A percentile compares a stretch with the other conserved stretches of the same genome.
Evolutionary conservation across 30 jellyfish, hydroid and myxozoan genomes (phyloP).

Genomic region (Turritopsis rubra): DNA sequence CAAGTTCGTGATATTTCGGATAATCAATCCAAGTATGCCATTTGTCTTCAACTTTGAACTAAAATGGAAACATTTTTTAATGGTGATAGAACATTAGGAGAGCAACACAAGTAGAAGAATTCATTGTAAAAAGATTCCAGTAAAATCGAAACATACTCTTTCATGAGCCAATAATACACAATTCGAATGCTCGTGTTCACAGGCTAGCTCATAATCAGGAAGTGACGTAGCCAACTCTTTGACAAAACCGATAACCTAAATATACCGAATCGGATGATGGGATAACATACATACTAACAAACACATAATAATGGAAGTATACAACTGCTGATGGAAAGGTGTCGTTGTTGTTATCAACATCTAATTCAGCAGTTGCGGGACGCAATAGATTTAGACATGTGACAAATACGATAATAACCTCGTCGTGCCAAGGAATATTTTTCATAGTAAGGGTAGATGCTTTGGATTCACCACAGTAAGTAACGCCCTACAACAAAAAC

Average conservation of each 20-base stretch:
- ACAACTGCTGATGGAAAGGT: no score
- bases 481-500: constrained; percentile 64
- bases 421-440: constrained; percentile 97
- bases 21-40: constrained; percentile 99
- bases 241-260: constrained; percentile 82
- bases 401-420: constrained; percentile 39
- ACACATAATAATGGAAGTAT: no score
- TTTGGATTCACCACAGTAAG: constrained; percentile 96
- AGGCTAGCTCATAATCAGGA: constrained; percentile 88
- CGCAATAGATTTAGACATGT: no score
- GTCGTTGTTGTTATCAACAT: no score
- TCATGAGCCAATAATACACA: constrained; percentile 90
- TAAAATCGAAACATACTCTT: constrained; percentile 48
- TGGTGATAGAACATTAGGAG: no score
- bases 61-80: constrained; percentile 11
- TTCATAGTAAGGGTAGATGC: constrained; percentile 91
- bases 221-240: constrained; percentile 47
- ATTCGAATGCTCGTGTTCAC: constrained; percentile 98
- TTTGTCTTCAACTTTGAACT: constrained; percentile 70
- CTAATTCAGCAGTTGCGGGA: no score
- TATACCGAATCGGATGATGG: neutral
- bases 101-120: no score
- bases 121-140: no score
- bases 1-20: constrained; percentile 84
- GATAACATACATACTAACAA: neutral